Evolutionary conservation across 2,888 invertebrate genomes (phyloP), one percentile per base, ranked within the genome.

Genomic region (Galeopsomyia nigrocyanea): DNA sequence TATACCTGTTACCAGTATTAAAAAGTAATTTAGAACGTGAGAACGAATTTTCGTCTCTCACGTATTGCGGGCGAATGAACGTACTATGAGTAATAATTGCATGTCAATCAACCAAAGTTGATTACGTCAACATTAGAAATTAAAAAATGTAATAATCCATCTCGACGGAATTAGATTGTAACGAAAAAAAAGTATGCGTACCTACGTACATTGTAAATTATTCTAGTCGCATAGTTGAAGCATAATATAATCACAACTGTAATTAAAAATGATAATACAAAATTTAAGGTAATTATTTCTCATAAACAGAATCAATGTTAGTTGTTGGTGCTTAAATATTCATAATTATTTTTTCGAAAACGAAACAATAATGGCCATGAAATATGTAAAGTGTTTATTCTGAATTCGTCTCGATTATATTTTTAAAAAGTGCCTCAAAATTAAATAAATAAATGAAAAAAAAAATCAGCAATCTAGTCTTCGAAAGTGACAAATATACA

Each of bases 1-100:
- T 75, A 74, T 67, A 76, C 81, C 80, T 80, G 77, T 61, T 76
- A 78, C 73, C 81, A 80, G 81, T 81, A 81, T 81, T 81, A 80
- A 60, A 56, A 58, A 2, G 16, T 70, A 65, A 47, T 17, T 39
- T 58, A 47, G 39, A 58, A 39, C 50, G 19, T 21, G n/a, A 57
- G 17, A 19, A 56, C 26, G 63, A 70, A 63, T 69, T 46, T 65
- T 67, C 58, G 26, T 53, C 39, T 63, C 31, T 55, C 21, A 21
- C n/a, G 19, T 5, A 39, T 26, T 26, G 46, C n/a, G 19, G 9
- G 31, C 49, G 47, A 53, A 51, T 63, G 51, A 31, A 68, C 1
- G n/a, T 26, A 49, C 58, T 55, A 57, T 39, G 26, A 26, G 26
- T 13, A 13, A 56, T 51, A 69, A 58, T 46, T 26, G 26, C 10